Evolutionary conservation across 2,797 vertebrate genomes (phyloP).

Genomic region (Amphiprion clarkii): DNA sequence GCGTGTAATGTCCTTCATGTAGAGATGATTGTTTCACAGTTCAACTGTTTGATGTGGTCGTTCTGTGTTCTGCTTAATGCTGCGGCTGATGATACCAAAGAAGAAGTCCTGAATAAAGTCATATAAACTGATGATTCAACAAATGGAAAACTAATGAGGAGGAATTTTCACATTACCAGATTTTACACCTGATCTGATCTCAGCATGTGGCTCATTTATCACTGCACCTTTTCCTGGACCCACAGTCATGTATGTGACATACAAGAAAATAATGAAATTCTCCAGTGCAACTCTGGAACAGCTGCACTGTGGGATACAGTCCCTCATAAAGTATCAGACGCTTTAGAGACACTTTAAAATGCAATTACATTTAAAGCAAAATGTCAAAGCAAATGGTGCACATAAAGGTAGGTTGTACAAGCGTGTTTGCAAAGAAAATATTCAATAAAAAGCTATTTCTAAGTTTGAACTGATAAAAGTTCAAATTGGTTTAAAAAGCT

Average conservation of each 20-base stretch:
- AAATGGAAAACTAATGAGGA: conserved; percentile 23
- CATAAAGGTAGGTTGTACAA: too few species aligned
- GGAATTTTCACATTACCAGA: neutral
- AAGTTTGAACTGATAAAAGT: neutral
- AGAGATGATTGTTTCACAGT: conserved; percentile 15
- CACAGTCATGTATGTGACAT: neutral
- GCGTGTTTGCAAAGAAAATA: neutral
- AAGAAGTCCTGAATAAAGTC: neutral
- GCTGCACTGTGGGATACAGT: neutral
- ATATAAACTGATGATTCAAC: neutral
- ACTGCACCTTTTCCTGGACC: neutral
- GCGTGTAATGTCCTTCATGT: neutral
- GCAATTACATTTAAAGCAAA: too few species aligned
- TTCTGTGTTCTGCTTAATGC: conserved; percentile 10
- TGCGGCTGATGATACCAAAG: neutral
- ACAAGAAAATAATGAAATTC: conserved; percentile 8
- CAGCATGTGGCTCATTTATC: conserved; percentile 29
- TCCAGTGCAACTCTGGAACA: neutral
- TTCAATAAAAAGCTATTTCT: neutral
- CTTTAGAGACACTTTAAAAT: neutral
- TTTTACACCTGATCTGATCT: conserved; percentile 27
- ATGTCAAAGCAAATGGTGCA: too few species aligned
- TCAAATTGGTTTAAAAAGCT: neutral
- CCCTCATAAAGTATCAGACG: neutral
- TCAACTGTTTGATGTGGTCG: neutral